phyloP scores from a whole-genome alignment of 35 echinoderm and acorn worm genomes.

The Patiria miniata region DNA sequence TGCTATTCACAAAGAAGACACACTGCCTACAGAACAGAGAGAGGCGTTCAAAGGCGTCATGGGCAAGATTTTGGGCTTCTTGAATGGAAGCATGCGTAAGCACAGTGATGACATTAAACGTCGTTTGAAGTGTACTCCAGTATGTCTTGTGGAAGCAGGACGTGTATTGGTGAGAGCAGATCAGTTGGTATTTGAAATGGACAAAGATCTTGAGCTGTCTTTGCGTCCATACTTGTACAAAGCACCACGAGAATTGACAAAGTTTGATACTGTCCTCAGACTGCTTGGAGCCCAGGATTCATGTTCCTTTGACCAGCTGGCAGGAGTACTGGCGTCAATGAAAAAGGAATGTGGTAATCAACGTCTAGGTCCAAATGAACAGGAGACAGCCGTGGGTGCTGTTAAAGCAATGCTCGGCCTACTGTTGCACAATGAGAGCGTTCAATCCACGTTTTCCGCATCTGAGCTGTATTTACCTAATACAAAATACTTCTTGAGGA shows the following conservation, averaged over 20 bases:
- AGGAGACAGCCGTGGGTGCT: background rate
- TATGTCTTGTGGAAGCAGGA: conserved; percentile 9
- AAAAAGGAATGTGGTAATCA: background rate
- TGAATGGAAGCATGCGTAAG: background rate
- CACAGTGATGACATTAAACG: background rate
- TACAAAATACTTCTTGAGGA: background rate
- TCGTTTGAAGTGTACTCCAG: background rate
- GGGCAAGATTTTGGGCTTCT: background rate
- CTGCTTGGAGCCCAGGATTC: background rate
- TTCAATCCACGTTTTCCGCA: background rate
- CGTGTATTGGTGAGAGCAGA: background rate
- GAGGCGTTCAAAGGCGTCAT: background rate
- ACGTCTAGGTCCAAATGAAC: background rate
- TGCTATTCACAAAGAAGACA: background rate
- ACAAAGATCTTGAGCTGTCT: background rate
- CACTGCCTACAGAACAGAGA: background rate
- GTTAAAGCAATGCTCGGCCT: background rate
- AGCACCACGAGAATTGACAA: background rate
- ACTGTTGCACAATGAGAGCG: background rate
- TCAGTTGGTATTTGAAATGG: conserved; percentile 8
- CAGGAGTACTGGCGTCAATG: background rate
- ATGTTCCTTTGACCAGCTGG: background rate
- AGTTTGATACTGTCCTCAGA: background rate
- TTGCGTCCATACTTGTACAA: conserved; percentile 17
- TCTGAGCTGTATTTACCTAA: conserved; percentile 7